These are phyloP conservation scores for Ramphastos sulfuratus DNA, from an alignment of 2,113 vertebrate species.

Conservation along the genomic window DNA sequence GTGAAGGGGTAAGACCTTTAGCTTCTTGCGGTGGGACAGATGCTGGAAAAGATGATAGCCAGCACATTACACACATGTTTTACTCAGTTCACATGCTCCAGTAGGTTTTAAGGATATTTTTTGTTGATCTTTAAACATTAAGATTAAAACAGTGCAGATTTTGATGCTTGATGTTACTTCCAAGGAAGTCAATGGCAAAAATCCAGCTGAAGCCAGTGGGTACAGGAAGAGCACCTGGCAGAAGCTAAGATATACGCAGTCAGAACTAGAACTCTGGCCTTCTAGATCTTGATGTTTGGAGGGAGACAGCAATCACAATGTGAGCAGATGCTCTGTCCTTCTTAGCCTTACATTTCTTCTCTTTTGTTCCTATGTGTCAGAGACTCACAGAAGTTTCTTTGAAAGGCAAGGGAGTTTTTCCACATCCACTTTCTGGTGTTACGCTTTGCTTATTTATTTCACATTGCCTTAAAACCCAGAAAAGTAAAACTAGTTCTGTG, in stretches of 20 bases:
- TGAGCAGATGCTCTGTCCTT: conserved; percentile 44
- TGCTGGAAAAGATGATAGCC: neutral
- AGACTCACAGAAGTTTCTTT: conserved; percentile 37
- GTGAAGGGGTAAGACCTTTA: neutral
- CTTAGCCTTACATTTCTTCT: conserved; percentile 30
- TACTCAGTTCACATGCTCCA: neutral
- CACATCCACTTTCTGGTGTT: neutral
- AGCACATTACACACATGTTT: neutral
- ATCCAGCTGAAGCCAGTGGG: neutral
- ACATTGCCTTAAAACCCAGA: neutral
- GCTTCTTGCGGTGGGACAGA: neutral
- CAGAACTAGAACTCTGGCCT: neutral
- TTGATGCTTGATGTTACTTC: neutral
- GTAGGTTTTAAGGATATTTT: neutral
- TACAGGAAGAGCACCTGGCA: neutral
- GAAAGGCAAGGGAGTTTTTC: conserved; percentile 10
- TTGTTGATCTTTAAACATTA: neutral
- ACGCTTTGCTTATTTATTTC: conserved; percentile 24
- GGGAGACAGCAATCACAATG: neutral
- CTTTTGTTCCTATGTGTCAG: neutral
- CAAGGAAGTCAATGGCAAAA: neutral
- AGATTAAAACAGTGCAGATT: neutral
- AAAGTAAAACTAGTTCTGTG: conserved; percentile 29
- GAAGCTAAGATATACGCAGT: neutral
- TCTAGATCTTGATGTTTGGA: conserved; percentile 1